A percentile compares a stretch with the other conserved stretches of the same genome.
Conservation (phyloP, 1,140 invertebrate species). For the Epicauta chinensis region DNA sequence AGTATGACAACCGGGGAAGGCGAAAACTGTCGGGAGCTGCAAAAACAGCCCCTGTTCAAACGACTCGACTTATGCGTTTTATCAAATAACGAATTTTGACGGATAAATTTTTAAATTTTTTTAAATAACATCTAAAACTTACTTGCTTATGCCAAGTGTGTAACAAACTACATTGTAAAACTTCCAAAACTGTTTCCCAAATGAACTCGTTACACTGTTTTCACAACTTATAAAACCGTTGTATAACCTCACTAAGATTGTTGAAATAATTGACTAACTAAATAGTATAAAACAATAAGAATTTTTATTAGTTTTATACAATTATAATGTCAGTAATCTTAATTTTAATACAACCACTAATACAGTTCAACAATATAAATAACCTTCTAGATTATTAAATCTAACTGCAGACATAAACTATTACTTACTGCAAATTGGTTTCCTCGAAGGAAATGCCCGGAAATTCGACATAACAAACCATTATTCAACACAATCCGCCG, state of each 20-base stretch:
- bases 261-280: no score
- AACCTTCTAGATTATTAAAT: slow-evolving; percentile 9
- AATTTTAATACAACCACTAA: slow-evolving; percentile 16
- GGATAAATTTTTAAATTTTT: slow-evolving; percentile 11
- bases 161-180: slow-evolving; percentile 12
- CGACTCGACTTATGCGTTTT: no score
- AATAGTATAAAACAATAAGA: no score
- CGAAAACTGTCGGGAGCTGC: no score
- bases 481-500: no score
- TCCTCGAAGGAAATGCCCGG: slow-evolving; percentile 7
- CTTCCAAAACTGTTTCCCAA: slow-evolving; percentile 12
- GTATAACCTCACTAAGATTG: no score
- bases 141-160: slow-evolving; percentile 11
- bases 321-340: neutral
- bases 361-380: slow-evolving; percentile 11
- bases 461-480: neutral
- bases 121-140: slow-evolving; percentile 13
- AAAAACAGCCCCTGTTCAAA: no score
- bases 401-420: slow-evolving; percentile 8
- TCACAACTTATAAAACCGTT: neutral
- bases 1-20: no score
- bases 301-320: no score
- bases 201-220: slow-evolving; percentile 16
- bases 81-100: no score
- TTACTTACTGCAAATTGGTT: slow-evolving; percentile 5